phyloP scores from a whole-genome alignment of 2,797 vertebrate genomes.

The Botia kubotai region DNA sequence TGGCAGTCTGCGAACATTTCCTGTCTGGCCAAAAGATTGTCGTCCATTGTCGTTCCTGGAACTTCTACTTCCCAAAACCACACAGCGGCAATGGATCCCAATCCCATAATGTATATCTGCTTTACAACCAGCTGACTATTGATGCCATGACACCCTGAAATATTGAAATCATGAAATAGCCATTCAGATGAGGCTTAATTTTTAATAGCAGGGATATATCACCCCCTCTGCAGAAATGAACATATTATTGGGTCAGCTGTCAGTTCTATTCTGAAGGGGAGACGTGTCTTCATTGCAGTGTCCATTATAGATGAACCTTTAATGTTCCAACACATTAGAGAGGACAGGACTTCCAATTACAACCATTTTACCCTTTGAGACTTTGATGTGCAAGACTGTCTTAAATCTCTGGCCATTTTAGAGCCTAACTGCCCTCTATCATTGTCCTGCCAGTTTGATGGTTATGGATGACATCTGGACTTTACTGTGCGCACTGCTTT shows the following conservation, averaged over 20 bases:
- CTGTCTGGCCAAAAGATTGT: neutral
- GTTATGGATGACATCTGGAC: conserved; percentile 43
- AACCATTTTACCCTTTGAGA: conserved; percentile 41
- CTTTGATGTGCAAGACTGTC: conserved; percentile 25
- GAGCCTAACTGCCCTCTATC: conserved; percentile 53
- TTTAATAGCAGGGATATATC: conserved; percentile 38
- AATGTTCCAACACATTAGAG: conserved; percentile 58
- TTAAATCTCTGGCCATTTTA: conserved; percentile 51
- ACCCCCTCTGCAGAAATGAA: conserved; percentile 52
- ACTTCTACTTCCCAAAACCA: neutral
- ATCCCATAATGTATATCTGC: conserved; percentile 40
- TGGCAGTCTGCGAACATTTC: neutral
- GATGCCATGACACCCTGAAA: conserved; percentile 41
- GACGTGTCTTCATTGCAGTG: conserved; percentile 61
- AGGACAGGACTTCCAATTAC: conserved; percentile 50
- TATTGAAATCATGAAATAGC: conserved; percentile 56
- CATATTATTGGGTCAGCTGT: conserved; percentile 54
- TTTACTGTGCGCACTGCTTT: neutral
- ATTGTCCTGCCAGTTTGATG: conserved; percentile 36
- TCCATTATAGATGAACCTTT: conserved; percentile 63
- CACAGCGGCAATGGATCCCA: neutral
- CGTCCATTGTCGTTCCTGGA: neutral
- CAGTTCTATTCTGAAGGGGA: conserved; percentile 35
- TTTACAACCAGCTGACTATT: conserved; percentile 37
- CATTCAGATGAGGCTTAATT: conserved; percentile 53